phyloP scores from a whole-genome alignment of 2,113 vertebrate species.

The Corvus cornix region DNA sequence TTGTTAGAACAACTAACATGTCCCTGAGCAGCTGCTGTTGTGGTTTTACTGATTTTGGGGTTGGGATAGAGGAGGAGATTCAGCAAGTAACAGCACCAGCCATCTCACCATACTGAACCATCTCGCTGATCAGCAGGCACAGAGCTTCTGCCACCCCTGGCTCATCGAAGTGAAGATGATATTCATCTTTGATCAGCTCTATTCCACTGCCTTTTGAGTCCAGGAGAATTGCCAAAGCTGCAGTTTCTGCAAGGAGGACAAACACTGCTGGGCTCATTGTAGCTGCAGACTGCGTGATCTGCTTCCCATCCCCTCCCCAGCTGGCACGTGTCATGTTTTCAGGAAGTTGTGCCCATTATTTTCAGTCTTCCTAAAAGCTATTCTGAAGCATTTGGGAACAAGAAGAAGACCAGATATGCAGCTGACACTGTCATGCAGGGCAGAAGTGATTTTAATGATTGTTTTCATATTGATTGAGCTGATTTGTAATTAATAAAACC shows the following conservation, averaged over 20 bases:
- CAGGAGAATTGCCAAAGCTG: conserved; percentile 44
- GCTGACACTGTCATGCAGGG: background rate
- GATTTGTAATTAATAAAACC: background rate
- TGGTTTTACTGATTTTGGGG: background rate
- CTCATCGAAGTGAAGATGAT: conserved; percentile 17
- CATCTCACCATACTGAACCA: conserved; percentile 67
- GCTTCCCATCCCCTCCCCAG: background rate
- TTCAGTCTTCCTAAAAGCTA: background rate
- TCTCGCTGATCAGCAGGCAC: conserved; percentile 61
- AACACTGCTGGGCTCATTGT: background rate
- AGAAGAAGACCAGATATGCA: background rate
- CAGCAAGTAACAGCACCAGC: background rate
- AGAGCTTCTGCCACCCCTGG: conserved; percentile 58
- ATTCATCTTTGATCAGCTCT: conserved; percentile 34
- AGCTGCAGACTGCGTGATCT: background rate
- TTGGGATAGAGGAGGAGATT: background rate
- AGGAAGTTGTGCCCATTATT: background rate
- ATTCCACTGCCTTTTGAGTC: conserved; percentile 34
- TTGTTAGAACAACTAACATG: background rate
- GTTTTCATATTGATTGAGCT: background rate
- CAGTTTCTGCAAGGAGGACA: conserved; percentile 60
- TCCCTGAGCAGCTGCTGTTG: background rate
- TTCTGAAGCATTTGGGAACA: background rate
- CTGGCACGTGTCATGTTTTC: accelerated
- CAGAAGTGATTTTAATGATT: background rate